phyloP scores from a whole-genome alignment of 2,113 vertebrate genomes.

The Plecturocebus donacophilus region DNA sequence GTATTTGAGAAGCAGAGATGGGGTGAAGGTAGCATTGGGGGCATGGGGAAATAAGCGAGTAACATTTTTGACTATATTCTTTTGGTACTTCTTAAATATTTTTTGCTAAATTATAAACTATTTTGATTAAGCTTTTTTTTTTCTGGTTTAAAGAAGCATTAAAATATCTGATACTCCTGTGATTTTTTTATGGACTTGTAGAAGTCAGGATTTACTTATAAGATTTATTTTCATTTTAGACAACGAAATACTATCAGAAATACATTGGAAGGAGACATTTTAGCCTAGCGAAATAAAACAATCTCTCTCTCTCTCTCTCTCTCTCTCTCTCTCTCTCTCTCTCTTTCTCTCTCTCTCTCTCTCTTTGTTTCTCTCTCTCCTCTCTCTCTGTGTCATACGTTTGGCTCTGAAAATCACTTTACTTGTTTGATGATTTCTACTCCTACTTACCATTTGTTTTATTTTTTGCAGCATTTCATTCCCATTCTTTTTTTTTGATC shows the following conservation, averaged over 20 bases:
- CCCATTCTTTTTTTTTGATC: too few relatives aligned
- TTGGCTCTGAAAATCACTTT: not conserved
- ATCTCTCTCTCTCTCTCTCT: not conserved
- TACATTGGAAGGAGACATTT: not conserved
- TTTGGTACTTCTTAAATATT: not conserved
- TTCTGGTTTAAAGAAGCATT: not conserved
- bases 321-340: not conserved
- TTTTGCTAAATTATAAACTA: not conserved
- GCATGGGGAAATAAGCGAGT: not conserved
- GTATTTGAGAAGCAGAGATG: not conserved
- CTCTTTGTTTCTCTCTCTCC: not conserved
- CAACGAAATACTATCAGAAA: not conserved
- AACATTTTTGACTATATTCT: not conserved
- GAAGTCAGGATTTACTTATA: not conserved
- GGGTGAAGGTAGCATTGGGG: not conserved
- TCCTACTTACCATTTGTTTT: not conserved
- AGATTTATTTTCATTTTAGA: not conserved
- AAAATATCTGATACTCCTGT: not conserved
- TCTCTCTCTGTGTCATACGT: not conserved
- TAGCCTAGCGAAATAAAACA: not conserved
- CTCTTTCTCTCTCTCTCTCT: not conserved
- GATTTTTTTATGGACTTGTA: not conserved
- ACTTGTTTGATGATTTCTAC: not conserved
- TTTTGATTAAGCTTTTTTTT: not conserved
- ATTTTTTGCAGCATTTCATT: not conserved